Evolutionary conservation across 64 coral and sea anemone species (phyloP).

Genomic region (Montipora sp.): DNA sequence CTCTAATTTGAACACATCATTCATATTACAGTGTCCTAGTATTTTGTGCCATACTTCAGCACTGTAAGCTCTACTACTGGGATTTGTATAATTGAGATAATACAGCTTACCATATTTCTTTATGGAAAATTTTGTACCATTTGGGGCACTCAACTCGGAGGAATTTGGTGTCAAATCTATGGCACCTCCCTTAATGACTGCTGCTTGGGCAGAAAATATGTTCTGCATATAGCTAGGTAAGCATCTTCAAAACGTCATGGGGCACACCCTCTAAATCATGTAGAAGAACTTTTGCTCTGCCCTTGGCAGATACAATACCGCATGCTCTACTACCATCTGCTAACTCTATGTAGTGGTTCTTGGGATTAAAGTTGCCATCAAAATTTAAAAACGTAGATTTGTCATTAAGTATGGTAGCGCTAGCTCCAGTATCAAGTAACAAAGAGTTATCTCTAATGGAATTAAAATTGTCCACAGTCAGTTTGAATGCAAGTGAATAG

Average conservation of each 20-base stretch:
- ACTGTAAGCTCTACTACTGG: background rate
- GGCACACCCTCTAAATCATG: conserved; percentile 18
- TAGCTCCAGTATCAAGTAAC: too few relatives aligned
- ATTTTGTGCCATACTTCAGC: conserved; percentile 21
- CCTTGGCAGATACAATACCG: conserved; percentile 28
- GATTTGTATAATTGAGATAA: conserved; percentile 12
- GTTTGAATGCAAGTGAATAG: too few relatives aligned
- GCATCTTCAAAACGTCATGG: conserved; percentile 57
- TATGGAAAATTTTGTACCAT: conserved; percentile 61
- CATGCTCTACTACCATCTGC: conserved; percentile 59
- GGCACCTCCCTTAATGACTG: conserved; percentile 46
- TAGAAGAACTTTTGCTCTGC: conserved; percentile 46
- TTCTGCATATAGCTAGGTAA: conserved; percentile 50
- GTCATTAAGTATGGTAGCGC: too few relatives aligned
- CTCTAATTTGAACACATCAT: conserved; percentile 37
- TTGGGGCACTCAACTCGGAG: conserved; percentile 24
- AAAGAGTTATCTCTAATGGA: too few relatives aligned
- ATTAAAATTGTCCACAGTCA: too few relatives aligned
- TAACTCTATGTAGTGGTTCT: conserved; percentile 63
- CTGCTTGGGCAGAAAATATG: conserved; percentile 62
- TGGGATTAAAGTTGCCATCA: conserved; percentile 47
- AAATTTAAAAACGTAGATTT: background rate
- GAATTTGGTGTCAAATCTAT: conserved; percentile 41
- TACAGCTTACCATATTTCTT: conserved; percentile 19
- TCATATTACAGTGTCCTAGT: conserved; percentile 41